Conservation (phyloP, 2,888 invertebrate species). For the Pantelozetes paolii region DNA sequence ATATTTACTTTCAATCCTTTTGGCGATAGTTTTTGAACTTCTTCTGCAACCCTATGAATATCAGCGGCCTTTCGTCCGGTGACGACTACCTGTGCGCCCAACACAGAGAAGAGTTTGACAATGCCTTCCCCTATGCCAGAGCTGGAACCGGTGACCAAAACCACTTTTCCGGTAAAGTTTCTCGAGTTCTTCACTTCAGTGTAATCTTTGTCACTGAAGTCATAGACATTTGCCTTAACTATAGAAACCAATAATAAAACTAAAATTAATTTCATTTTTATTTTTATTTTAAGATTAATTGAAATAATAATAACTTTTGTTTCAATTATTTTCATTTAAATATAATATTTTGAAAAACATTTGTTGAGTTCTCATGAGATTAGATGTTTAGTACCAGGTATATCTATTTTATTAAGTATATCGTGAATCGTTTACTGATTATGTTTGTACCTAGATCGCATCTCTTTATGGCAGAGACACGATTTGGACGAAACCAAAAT, state of each 20-base stretch:
- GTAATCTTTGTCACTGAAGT: background rate
- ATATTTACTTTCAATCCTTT: slow-evolving; percentile 15
- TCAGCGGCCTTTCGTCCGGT: slow-evolving; percentile 2
- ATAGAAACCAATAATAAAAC: background rate
- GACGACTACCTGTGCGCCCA: slow-evolving; percentile 30
- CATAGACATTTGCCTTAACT: slow-evolving; percentile 3
- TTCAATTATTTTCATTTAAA: too few relatives aligned
- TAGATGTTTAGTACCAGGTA: too few relatives aligned
- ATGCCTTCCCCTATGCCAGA: slow-evolving; percentile 40
- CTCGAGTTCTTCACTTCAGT: background rate
- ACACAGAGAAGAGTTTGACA: slow-evolving; percentile 31
- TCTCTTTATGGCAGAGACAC: too few relatives aligned
- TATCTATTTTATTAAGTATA: too few relatives aligned
- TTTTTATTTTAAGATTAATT: too few relatives aligned
- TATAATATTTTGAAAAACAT: too few relatives aligned
- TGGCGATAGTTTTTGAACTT: slow-evolving; percentile 23
- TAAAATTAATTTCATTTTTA: too few relatives aligned
- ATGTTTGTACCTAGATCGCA: too few relatives aligned
- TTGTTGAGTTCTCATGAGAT: too few relatives aligned
- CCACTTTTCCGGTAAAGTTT: slow-evolving; percentile 25
- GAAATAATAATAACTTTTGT: too few relatives aligned
- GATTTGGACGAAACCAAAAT: too few relatives aligned
- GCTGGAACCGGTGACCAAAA: slow-evolving; percentile 26
- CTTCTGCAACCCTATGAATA: slow-evolving; percentile 9
- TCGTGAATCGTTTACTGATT: too few relatives aligned